phyloP scores from a whole-genome alignment of 2,797 vertebrate genomes.

The Sebastes trivittatus region DNA sequence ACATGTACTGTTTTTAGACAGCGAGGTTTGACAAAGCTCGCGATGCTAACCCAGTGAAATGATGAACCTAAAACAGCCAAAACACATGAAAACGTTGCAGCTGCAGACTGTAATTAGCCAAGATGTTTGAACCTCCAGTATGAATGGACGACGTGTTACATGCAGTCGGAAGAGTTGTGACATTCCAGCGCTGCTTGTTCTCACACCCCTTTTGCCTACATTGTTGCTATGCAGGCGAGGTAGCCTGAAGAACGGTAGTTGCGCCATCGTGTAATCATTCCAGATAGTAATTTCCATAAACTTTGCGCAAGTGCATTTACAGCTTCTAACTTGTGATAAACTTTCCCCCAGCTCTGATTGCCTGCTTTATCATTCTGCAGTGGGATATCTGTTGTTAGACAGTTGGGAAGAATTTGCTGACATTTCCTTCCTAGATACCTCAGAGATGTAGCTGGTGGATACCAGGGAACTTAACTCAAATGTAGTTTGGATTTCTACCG shows the following conservation, averaged over 20 bases:
- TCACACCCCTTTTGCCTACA: conserved; percentile 37
- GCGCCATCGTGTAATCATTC: neutral
- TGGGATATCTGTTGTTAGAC: neutral
- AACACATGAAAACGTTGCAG: neutral
- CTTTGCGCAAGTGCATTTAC: neutral
- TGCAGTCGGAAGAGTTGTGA: conserved; percentile 6
- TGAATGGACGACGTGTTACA: conserved; percentile 6
- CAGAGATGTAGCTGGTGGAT: neutral
- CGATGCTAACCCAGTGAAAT: neutral
- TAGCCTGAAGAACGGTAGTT: neutral
- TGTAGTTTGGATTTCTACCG: neutral
- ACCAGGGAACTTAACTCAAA: neutral
- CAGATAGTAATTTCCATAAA: neutral
- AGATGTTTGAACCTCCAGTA: neutral
- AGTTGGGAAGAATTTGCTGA: no score
- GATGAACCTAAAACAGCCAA: neutral
- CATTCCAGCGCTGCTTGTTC: conserved; percentile 31
- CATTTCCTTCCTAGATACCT: neutral
- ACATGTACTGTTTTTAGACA: neutral
- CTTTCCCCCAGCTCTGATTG: neutral
- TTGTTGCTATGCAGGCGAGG: neutral
- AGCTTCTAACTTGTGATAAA: neutral
- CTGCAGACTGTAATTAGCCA: neutral
- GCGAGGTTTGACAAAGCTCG: neutral
- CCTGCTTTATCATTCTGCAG: neutral